Evolutionary conservation across 2,888 invertebrate genomes (phyloP).

Genomic region (Unio delphinus): DNA sequence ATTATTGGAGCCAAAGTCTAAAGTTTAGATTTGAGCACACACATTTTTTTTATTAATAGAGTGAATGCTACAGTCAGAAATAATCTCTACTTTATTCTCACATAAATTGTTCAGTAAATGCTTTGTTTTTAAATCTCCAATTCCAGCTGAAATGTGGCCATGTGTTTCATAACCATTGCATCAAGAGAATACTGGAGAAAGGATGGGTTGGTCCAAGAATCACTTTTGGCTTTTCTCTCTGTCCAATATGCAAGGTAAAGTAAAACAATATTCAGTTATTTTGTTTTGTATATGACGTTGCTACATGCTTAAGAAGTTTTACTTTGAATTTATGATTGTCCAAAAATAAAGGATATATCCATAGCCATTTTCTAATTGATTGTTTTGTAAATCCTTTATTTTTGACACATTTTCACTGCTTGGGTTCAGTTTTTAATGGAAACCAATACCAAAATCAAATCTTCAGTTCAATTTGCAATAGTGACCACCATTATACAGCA

Average conservation of each 20-base stretch:
- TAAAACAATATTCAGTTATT: background rate
- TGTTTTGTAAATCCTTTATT: too few relatives aligned
- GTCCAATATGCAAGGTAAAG: slow-evolving; percentile 94
- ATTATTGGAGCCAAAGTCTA: too few relatives aligned
- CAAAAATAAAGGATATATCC: too few relatives aligned
- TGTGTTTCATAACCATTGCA: slow-evolving; percentile 95
- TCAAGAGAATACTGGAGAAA: slow-evolving; percentile 85
- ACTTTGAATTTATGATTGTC: background rate
- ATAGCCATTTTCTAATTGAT: too few relatives aligned
- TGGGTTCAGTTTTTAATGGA: too few relatives aligned
- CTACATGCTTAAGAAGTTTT: background rate
- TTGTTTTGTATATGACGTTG: background rate
- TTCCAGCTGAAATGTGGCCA: slow-evolving; percentile 82
- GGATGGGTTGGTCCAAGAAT: slow-evolving; percentile 96
- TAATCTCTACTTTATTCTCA: background rate
- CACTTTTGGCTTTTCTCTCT: slow-evolving; percentile 94
- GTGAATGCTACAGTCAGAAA: too few relatives aligned
- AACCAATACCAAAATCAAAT: too few relatives aligned
- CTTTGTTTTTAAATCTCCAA: background rate
- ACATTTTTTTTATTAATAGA: too few relatives aligned
- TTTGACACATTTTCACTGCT: too few relatives aligned
- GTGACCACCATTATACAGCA: too few relatives aligned
- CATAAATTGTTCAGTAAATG: background rate
- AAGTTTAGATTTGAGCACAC: too few relatives aligned
- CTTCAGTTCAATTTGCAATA: too few relatives aligned